phyloP scores from a whole-genome alignment of 2,113 vertebrate species.

The Cervus canadensis region DNA sequence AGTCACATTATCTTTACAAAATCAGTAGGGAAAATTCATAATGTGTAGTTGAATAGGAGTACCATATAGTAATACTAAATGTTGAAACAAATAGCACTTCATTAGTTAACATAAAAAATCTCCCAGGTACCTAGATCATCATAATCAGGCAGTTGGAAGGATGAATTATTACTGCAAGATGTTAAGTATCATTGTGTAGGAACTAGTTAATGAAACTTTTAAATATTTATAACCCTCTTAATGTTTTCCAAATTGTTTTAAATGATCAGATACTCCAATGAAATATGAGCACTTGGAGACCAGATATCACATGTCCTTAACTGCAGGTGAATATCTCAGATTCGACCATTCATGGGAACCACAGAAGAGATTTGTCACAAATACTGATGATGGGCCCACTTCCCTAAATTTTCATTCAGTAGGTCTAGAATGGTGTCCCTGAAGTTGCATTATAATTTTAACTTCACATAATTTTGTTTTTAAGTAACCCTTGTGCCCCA shows the following conservation, averaged over 20 bases:
- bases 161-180: background rate
- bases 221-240: background rate
- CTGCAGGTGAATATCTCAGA: background rate
- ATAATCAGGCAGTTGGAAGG: background rate
- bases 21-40: background rate
- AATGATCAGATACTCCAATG: background rate
- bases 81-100: background rate
- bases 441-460: background rate
- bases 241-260: background rate
- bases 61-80: background rate
- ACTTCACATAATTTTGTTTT: background rate
- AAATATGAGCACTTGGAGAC: background rate
- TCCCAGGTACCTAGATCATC: background rate
- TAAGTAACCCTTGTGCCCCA: background rate
- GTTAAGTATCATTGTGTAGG: background rate
- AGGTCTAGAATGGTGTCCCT: background rate
- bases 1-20: background rate
- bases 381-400: background rate
- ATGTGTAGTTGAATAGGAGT: background rate
- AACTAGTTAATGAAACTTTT: background rate
- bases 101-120: background rate
- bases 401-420: background rate
- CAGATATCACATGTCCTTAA: background rate
- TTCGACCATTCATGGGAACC: background rate
- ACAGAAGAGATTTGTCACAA: background rate